Percentiles rank a stretch among this genome's conserved stretches.
phyloP scores from a whole-genome alignment of 1,140 invertebrate genomes.

The Polyergus mexicanus region DNA sequence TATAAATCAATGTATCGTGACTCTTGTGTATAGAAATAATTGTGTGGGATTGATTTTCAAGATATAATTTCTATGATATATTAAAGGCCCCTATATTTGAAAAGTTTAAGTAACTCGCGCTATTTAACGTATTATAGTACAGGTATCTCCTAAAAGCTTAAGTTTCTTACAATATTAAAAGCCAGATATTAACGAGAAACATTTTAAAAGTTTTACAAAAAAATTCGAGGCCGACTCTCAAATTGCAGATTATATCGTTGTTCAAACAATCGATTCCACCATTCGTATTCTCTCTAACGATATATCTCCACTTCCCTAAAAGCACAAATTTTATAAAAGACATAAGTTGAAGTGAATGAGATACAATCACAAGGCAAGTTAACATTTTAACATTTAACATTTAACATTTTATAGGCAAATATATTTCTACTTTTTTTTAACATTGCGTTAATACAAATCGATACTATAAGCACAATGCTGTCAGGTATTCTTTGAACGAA shows the following conservation, averaged over 20 bases:
- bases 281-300: constrained; percentile 71
- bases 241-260: constrained; percentile 59
- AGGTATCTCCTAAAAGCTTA: constrained; percentile 27
- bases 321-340: constrained; percentile 75
- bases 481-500: constrained; percentile 43
- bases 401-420: constrained; percentile 34
- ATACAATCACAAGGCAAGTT: constrained; percentile 49
- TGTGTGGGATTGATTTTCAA: constrained; percentile 37
- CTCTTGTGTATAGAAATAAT: constrained; percentile 33
- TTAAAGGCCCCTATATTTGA: constrained; percentile 9
- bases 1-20: constrained; percentile 70
- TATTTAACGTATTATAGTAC: constrained; percentile 27
- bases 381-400: too few species aligned
- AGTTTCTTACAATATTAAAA: constrained; percentile 55
- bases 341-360: constrained; percentile 46
- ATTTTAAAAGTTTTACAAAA: constrained; percentile 64
- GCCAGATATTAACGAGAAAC: background rate
- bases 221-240: constrained; percentile 45
- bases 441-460: constrained; percentile 57
- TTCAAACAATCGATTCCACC: constrained; percentile 64
- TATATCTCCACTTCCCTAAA: constrained; percentile 74
- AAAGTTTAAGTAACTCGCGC: constrained; percentile 51
- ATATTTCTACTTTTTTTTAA: constrained; percentile 59
- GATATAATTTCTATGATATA: constrained; percentile 2
- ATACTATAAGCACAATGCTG: constrained; percentile 64